Conservation (phyloP, 2,888 invertebrate species). For the Aquatica leii region DNA sequence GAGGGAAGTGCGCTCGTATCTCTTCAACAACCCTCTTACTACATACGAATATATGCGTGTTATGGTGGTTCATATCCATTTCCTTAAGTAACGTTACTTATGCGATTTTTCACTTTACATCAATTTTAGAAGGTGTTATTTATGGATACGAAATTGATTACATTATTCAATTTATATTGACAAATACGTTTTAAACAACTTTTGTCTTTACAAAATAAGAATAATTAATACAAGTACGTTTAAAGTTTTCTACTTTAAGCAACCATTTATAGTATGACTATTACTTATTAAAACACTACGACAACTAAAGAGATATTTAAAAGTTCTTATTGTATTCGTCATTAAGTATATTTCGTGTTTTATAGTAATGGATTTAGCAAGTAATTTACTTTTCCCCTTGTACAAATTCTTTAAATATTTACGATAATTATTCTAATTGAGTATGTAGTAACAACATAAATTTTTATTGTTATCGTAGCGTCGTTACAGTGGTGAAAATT, state of each 20-base stretch:
- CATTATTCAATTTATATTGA: slow-evolving; percentile 36
- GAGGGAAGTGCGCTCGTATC: slow-evolving; percentile 39
- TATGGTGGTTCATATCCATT: slow-evolving; percentile 47
- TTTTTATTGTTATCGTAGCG: slow-evolving; percentile 12
- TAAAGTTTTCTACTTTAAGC: too few species aligned
- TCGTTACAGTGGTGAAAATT: slow-evolving; percentile 16
- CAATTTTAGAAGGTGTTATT: slow-evolving; percentile 46
- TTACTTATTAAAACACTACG: too few species aligned
- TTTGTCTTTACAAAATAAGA: too few species aligned
- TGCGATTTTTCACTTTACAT: slow-evolving; percentile 51
- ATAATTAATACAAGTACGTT: too few species aligned
- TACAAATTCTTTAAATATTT: slow-evolving; percentile 12
- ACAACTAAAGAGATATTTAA: too few species aligned
- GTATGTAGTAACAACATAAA: slow-evolving; percentile 8
- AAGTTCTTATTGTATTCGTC: too few species aligned
- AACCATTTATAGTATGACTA: too few species aligned
- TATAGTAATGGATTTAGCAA: neutral
- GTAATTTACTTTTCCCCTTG: slow-evolving; percentile 9
- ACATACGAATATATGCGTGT: slow-evolving; percentile 39
- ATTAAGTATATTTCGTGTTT: too few species aligned
- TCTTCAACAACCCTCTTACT: slow-evolving; percentile 36
- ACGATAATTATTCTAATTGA: slow-evolving; percentile 12
- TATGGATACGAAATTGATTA: slow-evolving; percentile 46
- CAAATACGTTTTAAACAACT: slow-evolving; percentile 1
- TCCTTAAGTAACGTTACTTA: slow-evolving; percentile 49